A percentile compares a stretch with the other conserved stretches of the same genome.
Conservation (phyloP, 2,888 invertebrate genomes). For the Druceiella hillmani region DNA sequence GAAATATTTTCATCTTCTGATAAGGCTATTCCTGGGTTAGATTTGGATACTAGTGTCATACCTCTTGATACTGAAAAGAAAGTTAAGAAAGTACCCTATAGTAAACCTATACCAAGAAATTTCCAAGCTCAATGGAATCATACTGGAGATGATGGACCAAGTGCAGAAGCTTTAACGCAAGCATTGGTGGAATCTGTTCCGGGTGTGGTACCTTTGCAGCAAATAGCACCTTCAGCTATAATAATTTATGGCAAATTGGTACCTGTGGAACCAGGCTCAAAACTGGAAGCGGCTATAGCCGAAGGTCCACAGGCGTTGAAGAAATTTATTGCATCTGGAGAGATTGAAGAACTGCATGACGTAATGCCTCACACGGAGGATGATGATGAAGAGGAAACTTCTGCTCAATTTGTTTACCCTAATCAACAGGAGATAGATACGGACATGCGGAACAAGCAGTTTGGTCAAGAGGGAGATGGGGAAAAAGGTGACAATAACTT, state of each 20-base stretch:
- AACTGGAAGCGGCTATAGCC: slow-evolving; percentile 67
- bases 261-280: slow-evolving; percentile 70
- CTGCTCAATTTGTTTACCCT: slow-evolving; percentile 44
- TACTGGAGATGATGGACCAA: slow-evolving; percentile 47
- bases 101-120: slow-evolving; percentile 92
- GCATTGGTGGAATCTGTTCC: slow-evolving; percentile 70
- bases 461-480: slow-evolving; percentile 23
- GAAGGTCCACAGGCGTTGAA: slow-evolving; percentile 74
- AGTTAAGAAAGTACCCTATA: slow-evolving; percentile 84
- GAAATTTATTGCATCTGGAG: slow-evolving; percentile 72
- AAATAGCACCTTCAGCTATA: slow-evolving; percentile 74
- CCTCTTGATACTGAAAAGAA: slow-evolving; percentile 68
- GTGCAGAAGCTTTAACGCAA: slow-evolving; percentile 62
- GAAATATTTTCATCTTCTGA: slow-evolving; percentile 60
- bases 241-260: slow-evolving; percentile 80
- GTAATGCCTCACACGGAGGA: slow-evolving; percentile 67
- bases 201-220: slow-evolving; percentile 70
- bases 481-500: slow-evolving; percentile 35
- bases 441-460: slow-evolving; percentile 21
- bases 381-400: slow-evolving; percentile 49
- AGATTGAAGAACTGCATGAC: slow-evolving; percentile 74
- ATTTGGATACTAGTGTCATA: slow-evolving; percentile 63
- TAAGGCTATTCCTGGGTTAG: slow-evolving; percentile 80
- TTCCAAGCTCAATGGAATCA: slow-evolving; percentile 98
- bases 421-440: slow-evolving; percentile 19